These are phyloP conservation scores for Tiliqua scincoides DNA, from an alignment of 2,113 vertebrate species.

Conservation along the genomic window DNA sequence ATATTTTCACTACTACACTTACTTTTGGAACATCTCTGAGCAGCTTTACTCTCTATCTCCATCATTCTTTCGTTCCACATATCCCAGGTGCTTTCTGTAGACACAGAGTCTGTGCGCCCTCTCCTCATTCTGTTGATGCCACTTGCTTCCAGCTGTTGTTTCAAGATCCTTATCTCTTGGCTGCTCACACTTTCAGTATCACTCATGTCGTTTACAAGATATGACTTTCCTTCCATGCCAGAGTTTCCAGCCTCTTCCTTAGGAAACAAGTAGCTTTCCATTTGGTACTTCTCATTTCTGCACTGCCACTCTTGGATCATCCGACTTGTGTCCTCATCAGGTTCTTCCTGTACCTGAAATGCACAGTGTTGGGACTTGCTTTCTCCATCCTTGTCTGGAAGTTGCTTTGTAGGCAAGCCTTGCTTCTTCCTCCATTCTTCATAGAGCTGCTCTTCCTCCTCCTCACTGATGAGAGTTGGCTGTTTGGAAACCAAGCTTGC, in stretches of 20 bases:
- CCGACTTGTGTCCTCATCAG: constrained; percentile 74
- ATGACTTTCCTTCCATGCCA: constrained; percentile 32
- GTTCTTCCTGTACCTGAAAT: constrained; percentile 53
- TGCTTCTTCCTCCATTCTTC: constrained; percentile 61
- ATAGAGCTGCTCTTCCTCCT: constrained; percentile 69
- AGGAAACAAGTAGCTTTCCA: constrained; percentile 74
- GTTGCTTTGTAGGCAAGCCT: constrained; percentile 58
- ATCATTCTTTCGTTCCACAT: constrained; percentile 88
- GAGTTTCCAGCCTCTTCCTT: constrained; percentile 72
- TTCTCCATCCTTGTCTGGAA: constrained; percentile 19
- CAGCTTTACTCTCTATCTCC: constrained; percentile 89
- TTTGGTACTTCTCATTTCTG: constrained; percentile 88
- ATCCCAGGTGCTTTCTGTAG: constrained; percentile 86
- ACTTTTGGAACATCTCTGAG: constrained; percentile 66
- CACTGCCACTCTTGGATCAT: constrained; percentile 90
- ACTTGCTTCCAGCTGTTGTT: constrained; percentile 74
- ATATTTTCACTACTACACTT: constrained; percentile 45
- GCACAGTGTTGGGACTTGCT: constrained; percentile 20
- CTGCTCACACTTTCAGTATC: constrained; percentile 87
- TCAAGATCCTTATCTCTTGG: constrained; percentile 80
- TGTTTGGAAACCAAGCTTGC: constrained; percentile 74
- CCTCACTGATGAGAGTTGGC: constrained; percentile 69
- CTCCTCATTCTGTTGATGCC: constrained; percentile 48
- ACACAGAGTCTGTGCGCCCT: constrained; percentile 71
- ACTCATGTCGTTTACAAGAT: constrained; percentile 57